phyloP scores from a whole-genome alignment of 2,797 vertebrate species.

The Parauchenoglanis ngamensis region DNA sequence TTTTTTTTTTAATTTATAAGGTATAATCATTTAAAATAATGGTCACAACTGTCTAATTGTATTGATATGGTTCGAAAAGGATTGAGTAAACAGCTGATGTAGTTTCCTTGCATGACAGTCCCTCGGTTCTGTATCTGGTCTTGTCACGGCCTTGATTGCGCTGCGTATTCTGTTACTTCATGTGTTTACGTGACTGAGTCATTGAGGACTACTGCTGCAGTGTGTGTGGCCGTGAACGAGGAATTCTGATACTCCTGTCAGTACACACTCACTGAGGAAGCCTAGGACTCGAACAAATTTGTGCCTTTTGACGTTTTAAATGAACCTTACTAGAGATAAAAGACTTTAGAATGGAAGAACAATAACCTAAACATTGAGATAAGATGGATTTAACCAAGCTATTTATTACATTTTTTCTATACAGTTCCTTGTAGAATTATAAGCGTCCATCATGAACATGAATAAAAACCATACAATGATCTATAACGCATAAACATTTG shows the following conservation, averaged over 20 bases:
- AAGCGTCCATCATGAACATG: background rate
- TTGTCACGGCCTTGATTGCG: constrained; percentile 66
- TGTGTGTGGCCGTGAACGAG: constrained; percentile 60
- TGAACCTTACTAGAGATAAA: background rate
- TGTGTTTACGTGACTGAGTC: constrained; percentile 72
- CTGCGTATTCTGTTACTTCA: constrained; percentile 70
- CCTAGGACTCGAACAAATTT: constrained; percentile 4
- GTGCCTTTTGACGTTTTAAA: background rate
- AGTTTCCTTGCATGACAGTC: constrained; percentile 45
- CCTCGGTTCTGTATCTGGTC: constrained; percentile 62
- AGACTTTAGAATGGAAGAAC: background rate
- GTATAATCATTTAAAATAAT: constrained; percentile 4
- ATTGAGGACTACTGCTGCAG: constrained; percentile 64
- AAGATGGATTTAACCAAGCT: background rate
- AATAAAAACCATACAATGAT: background rate
- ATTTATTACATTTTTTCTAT: background rate
- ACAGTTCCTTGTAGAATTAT: background rate
- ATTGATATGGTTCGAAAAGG: background rate
- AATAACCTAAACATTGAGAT: background rate
- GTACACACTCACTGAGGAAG: constrained; percentile 65
- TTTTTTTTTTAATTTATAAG: background rate
- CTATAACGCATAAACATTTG: background rate
- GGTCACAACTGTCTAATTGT: background rate
- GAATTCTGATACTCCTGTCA: constrained; percentile 66
- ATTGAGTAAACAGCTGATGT: constrained; percentile 31